Evolutionary conservation across 2,113 vertebrate genomes (phyloP).

Genomic region (Balaeniceps rex): DNA sequence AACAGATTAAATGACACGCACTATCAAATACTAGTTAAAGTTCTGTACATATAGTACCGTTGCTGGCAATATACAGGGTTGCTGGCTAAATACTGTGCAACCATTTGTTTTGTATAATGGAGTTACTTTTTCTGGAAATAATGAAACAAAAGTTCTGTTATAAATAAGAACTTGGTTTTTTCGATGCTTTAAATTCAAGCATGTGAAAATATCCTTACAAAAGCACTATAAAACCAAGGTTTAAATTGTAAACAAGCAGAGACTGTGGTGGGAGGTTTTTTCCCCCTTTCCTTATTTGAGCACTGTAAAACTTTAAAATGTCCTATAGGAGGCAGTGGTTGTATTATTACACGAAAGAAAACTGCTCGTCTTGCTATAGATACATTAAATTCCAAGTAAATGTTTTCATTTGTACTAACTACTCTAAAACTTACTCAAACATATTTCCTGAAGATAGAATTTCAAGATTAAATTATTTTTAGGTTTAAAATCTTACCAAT

Average conservation of each 20-base stretch:
- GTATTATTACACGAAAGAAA: not conserved
- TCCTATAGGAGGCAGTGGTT: not conserved
- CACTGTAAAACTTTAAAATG: not conserved
- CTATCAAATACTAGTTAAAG: not conserved
- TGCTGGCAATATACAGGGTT: not conserved
- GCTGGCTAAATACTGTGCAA: not conserved
- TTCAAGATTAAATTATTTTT: not conserved
- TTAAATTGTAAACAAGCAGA: not conserved
- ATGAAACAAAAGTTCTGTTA: not conserved
- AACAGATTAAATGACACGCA: not conserved
- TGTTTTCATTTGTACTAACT: not conserved
- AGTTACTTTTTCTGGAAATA: not conserved
- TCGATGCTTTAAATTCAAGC: not conserved
- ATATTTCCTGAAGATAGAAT: not conserved
- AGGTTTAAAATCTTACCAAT: not conserved
- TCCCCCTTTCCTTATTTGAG: not conserved
- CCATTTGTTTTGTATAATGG: not conserved
- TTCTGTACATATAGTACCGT: not conserved
- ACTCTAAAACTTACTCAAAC: not conserved
- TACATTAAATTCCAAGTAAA: not conserved
- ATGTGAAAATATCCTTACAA: not conserved
- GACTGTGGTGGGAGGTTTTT: not conserved
- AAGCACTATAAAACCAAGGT: not conserved
- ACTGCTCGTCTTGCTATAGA: not conserved
- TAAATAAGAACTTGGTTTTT: not conserved